Percentiles rank a stretch among this genome's conserved stretches.
Conservation (phyloP, 2,888 invertebrate genomes). For the Clepsis dumicolana region DNA sequence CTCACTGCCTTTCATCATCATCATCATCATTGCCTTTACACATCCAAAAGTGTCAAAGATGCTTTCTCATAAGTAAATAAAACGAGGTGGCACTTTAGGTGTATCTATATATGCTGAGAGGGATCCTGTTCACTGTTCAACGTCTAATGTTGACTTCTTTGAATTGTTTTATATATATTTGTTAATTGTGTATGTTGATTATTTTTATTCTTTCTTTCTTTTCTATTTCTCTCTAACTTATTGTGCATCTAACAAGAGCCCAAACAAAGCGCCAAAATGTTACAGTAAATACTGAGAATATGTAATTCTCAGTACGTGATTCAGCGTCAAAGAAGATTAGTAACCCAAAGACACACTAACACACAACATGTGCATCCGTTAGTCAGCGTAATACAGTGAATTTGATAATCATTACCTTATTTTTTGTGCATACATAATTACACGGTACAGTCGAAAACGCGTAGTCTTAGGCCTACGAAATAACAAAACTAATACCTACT, state of each 20-base stretch:
- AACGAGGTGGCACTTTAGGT: neutral
- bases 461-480: neutral
- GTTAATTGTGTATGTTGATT: no score
- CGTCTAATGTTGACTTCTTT: no score
- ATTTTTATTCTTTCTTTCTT: no score
- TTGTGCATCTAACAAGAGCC: neutral
- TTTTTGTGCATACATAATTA: neutral
- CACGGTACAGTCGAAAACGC: neutral
- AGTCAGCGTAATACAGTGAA: constrained; percentile 14
- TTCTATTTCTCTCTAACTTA: no score
- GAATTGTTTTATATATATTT: no score
- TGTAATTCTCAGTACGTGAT: constrained; percentile 21
- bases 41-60: neutral
- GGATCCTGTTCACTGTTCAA: no score
- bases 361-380: constrained; percentile 26
- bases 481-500: no score
- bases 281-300: constrained; percentile 8
- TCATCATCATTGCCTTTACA: no score
- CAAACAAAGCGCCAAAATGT: constrained; percentile 8
- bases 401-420: constrained; percentile 13
- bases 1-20: no score
- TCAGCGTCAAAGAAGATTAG: constrained; percentile 28
- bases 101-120: no score
- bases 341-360: constrained; percentile 31
- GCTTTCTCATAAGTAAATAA: neutral